Conservation (phyloP, 2,797 vertebrate genomes). For the Leptoclinus maculatus region DNA sequence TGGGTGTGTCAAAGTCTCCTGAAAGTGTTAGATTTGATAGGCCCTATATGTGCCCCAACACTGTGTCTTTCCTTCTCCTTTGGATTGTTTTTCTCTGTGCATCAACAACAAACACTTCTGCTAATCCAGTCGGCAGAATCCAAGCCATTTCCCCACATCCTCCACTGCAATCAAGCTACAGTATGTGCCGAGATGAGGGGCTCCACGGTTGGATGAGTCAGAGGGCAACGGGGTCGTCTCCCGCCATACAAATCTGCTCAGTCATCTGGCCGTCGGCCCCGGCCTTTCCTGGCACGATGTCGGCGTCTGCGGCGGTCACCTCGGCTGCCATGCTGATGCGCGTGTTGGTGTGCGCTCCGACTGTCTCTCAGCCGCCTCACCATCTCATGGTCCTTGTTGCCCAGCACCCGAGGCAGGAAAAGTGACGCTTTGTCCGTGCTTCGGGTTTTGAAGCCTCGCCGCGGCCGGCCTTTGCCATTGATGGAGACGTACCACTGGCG, state of each 20-base stretch:
- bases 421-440: slow-evolving; percentile 97
- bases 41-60: slow-evolving; percentile 7
- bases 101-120: slow-evolving; percentile 16
- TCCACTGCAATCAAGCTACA: slow-evolving; percentile 16
- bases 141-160: slow-evolving; percentile 3
- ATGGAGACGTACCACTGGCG: slow-evolving; percentile 97
- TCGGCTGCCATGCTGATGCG: slow-evolving; percentile 50
- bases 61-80: slow-evolving; percentile 7
- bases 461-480: slow-evolving; percentile 96
- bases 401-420: slow-evolving; percentile 94
- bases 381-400: slow-evolving; percentile 94
- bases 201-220: not conserved
- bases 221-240: not conserved
- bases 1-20: slow-evolving; percentile 39
- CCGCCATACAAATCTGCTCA: slow-evolving; percentile 30
- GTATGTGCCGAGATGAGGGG: slow-evolving; percentile 9
- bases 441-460: slow-evolving; percentile 94
- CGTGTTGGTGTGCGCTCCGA: slow-evolving; percentile 41
- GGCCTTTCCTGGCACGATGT: slow-evolving; percentile 65
- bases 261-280: slow-evolving; percentile 29
- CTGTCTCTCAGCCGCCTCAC: slow-evolving; percentile 86
- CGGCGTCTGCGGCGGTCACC: slow-evolving; percentile 78
- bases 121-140: slow-evolving; percentile 47
- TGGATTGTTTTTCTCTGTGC: slow-evolving; percentile 9
- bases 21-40: slow-evolving; percentile 2